Percentiles rank a stretch among this genome's conserved stretches.
Evolutionary conservation across 2,113 vertebrate species (phyloP).

Genomic region (Hucho hucho): DNA sequence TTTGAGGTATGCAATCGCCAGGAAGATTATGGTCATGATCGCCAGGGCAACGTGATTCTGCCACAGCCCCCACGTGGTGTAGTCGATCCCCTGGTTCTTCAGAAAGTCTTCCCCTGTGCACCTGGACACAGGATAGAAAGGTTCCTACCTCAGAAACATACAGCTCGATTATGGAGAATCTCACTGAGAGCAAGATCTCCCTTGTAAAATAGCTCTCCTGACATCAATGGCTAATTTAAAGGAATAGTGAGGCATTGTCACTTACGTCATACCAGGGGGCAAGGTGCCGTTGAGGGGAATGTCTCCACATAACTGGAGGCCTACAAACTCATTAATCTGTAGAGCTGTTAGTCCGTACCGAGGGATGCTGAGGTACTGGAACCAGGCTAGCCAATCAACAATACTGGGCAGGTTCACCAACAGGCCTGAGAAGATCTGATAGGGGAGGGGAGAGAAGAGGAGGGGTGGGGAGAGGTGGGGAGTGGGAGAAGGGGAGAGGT

Average conservation of each 20-base stretch:
- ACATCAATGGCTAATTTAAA: too few relatives aligned
- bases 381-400: slow-evolving; percentile 80
- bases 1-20: slow-evolving; percentile 84
- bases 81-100: slow-evolving; percentile 75
- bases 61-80: slow-evolving; percentile 84
- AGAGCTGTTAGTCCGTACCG: slow-evolving; percentile 82
- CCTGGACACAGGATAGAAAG: slow-evolving; percentile 51
- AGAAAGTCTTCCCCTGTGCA: slow-evolving; percentile 78
- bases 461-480: too few relatives aligned
- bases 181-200: too few relatives aligned
- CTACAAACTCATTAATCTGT: slow-evolving; percentile 80
- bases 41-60: slow-evolving; percentile 82
- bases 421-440: slow-evolving; percentile 87
- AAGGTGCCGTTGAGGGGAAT: not conserved
- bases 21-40: slow-evolving; percentile 81
- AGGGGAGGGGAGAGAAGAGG: too few relatives aligned
- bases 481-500: too few relatives aligned
- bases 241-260: not conserved
- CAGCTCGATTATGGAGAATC: too few relatives aligned
- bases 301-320: slow-evolving; percentile 69
- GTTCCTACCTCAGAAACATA: not conserved
- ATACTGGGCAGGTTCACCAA: slow-evolving; percentile 84
- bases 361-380: slow-evolving; percentile 89
- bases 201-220: too few relatives aligned
- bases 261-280: slow-evolving; percentile 33